A percentile compares a stretch with the other conserved stretches of the same genome.
These are phyloP conservation scores for Galleria mellonella DNA, from an alignment of 1,140 invertebrate species.

Conservation along the genomic window DNA sequence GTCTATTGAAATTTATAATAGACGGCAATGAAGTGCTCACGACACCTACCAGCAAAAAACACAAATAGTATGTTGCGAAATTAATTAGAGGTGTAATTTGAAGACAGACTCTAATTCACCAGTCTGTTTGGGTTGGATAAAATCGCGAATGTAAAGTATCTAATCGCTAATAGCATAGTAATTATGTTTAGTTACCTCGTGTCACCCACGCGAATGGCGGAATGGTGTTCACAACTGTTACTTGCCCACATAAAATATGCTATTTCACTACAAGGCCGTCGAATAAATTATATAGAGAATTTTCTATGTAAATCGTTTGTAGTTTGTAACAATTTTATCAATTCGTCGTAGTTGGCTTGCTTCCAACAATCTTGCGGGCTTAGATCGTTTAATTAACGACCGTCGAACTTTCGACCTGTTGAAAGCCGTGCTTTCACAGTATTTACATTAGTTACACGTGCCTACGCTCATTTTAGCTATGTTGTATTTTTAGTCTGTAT, in stretches of 20 bases:
- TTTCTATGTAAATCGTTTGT: constrained; percentile 25
- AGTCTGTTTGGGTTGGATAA: constrained; percentile 19
- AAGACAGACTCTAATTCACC: constrained; percentile 27
- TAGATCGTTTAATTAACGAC: constrained; percentile 71
- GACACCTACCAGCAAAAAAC: constrained; percentile 27
- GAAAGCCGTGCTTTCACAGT: constrained; percentile 60
- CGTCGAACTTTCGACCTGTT: constrained; percentile 71
- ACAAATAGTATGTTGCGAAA: constrained; percentile 46
- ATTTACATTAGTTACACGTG: constrained; percentile 55
- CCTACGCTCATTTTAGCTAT: too few species aligned
- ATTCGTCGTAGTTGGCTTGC: constrained; percentile 49
- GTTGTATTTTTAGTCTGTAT: too few species aligned
- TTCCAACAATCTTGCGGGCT: constrained; percentile 53
- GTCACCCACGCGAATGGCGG: constrained; percentile 18
- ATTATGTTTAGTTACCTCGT: constrained; percentile 14
- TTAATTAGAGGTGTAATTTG: constrained; percentile 39
- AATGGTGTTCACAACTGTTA: constrained; percentile 11
- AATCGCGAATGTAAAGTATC: constrained; percentile 24
- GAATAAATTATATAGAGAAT: constrained; percentile 31
- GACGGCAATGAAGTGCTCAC: constrained; percentile 46
- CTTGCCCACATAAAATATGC: constrained; percentile 31
- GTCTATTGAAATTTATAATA: constrained; percentile 35
- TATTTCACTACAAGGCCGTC: constrained; percentile 31
- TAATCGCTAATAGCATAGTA: constrained; percentile 18
- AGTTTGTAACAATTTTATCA: constrained; percentile 63